Percentiles rank a stretch among this genome's conserved stretches.
phyloP scores from a whole-genome alignment of 2,113 vertebrate species.

The Oenanthe melanoleuca region DNA sequence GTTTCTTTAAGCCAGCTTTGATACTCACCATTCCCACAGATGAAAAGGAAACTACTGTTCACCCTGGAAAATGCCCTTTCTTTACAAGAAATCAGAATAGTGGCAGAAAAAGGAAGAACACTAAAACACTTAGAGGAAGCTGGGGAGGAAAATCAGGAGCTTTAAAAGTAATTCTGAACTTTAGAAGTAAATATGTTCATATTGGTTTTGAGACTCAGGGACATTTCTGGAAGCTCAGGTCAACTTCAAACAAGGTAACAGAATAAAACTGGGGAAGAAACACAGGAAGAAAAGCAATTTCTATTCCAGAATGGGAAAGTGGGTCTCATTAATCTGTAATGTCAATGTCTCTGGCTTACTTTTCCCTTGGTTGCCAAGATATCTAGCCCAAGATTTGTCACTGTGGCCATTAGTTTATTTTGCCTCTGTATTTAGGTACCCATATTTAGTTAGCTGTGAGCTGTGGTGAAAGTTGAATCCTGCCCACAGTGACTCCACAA shows the following conservation, averaged over 20 bases:
- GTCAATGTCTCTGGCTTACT: neutral
- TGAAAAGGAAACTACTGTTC: neutral
- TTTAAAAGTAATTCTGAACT: neutral
- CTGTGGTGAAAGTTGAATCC: neutral
- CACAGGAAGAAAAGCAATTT: neutral
- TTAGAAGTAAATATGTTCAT: neutral
- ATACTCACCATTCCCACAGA: neutral
- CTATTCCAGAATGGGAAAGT: neutral
- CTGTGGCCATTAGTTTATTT: neutral
- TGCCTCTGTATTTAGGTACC: neutral
- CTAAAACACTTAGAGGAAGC: neutral
- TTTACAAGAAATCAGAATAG: neutral
- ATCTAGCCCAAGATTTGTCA: neutral
- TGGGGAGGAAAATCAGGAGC: neutral
- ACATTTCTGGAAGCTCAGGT: neutral
- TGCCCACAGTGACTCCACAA: neutral
- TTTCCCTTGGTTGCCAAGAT: neutral
- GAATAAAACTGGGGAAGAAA: neutral
- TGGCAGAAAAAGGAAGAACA: neutral
- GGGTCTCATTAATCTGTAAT: neutral
- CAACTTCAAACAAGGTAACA: neutral
- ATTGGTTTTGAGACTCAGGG: neutral
- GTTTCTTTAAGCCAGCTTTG: neutral
- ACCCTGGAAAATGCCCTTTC: neutral
- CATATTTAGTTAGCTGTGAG: neutral